A percentile compares a stretch with the other conserved stretches of the same genome.
phyloP scores from a whole-genome alignment of 2,797 vertebrate species.

The Benthosema pterotum region DNA sequence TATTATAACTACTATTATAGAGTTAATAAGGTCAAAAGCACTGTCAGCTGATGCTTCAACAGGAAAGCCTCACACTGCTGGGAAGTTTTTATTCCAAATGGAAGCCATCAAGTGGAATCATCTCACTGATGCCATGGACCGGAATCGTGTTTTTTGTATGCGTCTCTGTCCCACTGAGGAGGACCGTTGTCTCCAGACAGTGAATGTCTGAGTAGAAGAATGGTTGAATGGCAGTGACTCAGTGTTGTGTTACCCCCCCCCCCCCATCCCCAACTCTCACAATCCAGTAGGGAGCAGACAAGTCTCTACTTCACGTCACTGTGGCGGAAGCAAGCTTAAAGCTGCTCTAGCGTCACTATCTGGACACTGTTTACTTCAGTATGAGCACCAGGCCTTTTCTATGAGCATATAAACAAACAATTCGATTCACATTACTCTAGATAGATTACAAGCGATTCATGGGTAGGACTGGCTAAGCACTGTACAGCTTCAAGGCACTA shows the following conservation, averaged over 20 bases:
- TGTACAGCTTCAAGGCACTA: too few relatives aligned
- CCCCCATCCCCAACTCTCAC: constrained; percentile 58
- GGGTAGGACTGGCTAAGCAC: too few relatives aligned
- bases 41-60: constrained; percentile 53
- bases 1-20: constrained; percentile 40
- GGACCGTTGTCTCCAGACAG: constrained; percentile 55
- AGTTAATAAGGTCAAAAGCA: constrained; percentile 41
- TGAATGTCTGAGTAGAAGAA: constrained; percentile 45
- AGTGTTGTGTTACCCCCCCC: constrained; percentile 62
- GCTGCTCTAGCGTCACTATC: constrained; percentile 62
- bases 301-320: constrained; percentile 65
- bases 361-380: constrained; percentile 14
- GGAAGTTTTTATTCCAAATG: constrained; percentile 43
- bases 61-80: constrained; percentile 58
- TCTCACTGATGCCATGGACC: constrained; percentile 52
- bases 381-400: background rate
- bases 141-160: constrained; percentile 33
- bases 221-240: constrained; percentile 70
- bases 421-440: too few relatives aligned
- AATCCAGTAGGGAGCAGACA: constrained; percentile 70
- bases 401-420: constrained; percentile 3
- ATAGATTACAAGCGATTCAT: too few relatives aligned
- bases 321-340: constrained; percentile 64
- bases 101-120: constrained; percentile 53
- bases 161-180: constrained; percentile 24